Percentiles rank a stretch among this genome's conserved stretches.
These are phyloP conservation scores for Grapholita molesta DNA, from an alignment of 1,140 invertebrate genomes.

Conservation along the genomic window DNA sequence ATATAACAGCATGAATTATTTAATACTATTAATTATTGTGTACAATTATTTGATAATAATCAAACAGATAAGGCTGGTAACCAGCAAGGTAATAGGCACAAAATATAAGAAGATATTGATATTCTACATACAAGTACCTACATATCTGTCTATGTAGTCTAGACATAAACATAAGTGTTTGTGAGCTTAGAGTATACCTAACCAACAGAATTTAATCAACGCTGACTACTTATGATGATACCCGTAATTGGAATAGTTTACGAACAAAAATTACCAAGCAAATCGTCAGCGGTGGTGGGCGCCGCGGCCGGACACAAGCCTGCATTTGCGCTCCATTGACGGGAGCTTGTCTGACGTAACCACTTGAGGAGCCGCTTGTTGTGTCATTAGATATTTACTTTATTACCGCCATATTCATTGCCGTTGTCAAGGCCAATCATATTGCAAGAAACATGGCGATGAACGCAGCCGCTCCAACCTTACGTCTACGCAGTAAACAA, in stretches of 20 bases:
- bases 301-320: not conserved
- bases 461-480: not conserved
- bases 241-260: not conserved
- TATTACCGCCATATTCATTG: conserved; percentile 16
- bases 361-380: conserved; percentile 9
- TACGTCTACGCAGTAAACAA: not conserved
- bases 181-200: not conserved
- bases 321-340: not conserved
- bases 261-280: not conserved
- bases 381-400: conserved; percentile 13
- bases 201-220: not conserved
- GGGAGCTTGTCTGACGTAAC: conserved; percentile 3
- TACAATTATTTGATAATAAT: too few species aligned
- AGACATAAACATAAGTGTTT: not conserved
- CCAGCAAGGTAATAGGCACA: too few species aligned
- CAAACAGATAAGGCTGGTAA: too few species aligned
- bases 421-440: conserved; percentile 16
- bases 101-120: too few species aligned
- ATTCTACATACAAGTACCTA: too few species aligned
- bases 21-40: too few species aligned
- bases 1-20: too few species aligned
- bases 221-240: not conserved
- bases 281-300: not conserved
- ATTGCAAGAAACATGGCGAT: not conserved
- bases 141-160: too few species aligned